Conservation (phyloP, 2,797 vertebrate species). For the Urocyon cinereoargenteus region DNA sequence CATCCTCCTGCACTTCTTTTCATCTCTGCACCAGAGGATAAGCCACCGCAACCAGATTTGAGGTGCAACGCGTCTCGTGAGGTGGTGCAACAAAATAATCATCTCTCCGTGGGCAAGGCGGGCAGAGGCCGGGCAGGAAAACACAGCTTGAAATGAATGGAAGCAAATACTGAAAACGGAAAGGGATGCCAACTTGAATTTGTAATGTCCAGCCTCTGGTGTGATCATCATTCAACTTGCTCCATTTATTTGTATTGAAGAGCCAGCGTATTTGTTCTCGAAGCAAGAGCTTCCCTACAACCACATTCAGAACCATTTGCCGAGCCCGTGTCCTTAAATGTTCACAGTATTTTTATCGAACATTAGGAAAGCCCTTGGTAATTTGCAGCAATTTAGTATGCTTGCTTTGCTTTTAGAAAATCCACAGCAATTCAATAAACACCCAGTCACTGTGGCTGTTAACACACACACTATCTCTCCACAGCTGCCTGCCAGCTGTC, state of each 20-base stretch:
- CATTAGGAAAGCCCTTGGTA: conserved; percentile 82
- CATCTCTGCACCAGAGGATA: not conserved
- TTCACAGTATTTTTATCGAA: conserved; percentile 81
- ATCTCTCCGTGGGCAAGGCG: not conserved
- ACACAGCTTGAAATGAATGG: not conserved
- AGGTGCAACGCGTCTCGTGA: rapidly evolving
- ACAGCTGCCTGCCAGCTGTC: conserved; percentile 81
- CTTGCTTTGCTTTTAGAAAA: conserved; percentile 84
- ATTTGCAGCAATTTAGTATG: conserved; percentile 82
- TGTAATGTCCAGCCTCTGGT: not conserved
- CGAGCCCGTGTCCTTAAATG: conserved; percentile 75
- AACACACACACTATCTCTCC: conserved; percentile 57
- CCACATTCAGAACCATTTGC: conserved; percentile 54
- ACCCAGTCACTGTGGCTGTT: conserved; percentile 76
- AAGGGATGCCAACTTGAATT: not conserved
- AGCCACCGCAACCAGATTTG: not conserved
- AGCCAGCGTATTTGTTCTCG: not conserved
- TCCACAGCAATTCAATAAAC: conserved; percentile 81
- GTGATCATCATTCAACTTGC: not conserved
- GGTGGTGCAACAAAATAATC: not conserved
- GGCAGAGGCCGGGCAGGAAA: not conserved
- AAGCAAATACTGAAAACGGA: not conserved
- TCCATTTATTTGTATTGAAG: conserved; percentile 14
- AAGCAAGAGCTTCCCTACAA: not conserved
- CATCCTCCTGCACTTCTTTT: not conserved